Percentiles rank a stretch among this genome's conserved stretches.
Conservation (phyloP, 2,797 vertebrate genomes). For the Coccyzus lansbergi region DNA sequence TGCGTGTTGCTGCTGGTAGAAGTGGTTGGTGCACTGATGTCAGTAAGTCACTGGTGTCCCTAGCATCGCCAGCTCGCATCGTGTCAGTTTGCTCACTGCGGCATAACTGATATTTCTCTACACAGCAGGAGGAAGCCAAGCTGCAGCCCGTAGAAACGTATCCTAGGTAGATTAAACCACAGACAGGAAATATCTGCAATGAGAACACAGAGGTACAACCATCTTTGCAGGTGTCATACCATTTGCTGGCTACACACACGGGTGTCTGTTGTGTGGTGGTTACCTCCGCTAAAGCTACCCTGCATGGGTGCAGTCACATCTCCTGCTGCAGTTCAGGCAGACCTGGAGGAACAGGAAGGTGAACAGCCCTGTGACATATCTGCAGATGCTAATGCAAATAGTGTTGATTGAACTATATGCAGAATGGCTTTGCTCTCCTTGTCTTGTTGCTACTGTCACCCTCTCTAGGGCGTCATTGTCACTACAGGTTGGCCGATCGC, state of each 20-base stretch:
- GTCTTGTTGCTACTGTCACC: neutral
- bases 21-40: neutral
- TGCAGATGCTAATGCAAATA: neutral
- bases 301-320: fast-evolving
- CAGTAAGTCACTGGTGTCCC: neutral
- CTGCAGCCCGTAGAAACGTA: fast-evolving
- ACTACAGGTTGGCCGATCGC: neutral
- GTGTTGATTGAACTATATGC: fast-evolving
- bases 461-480: neutral
- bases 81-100: fast-evolving
- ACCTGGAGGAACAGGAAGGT: neutral
- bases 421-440: neutral
- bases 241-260: neutral
- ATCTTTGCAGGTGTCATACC: fast-evolving
- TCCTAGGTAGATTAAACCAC: neutral
- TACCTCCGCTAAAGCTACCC: neutral
- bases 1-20: fast-evolving
- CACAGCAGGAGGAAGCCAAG: neutral
- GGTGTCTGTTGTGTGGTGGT: fast-evolving
- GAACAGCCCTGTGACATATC: neutral
- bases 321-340: neutral
- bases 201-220: fast-evolving
- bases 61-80: fast-evolving
- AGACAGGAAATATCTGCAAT: neutral
- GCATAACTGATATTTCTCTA: neutral